These are phyloP conservation scores for Pterophyllum scalare DNA, from an alignment of 2,113 vertebrate genomes.

Conservation along the genomic window DNA sequence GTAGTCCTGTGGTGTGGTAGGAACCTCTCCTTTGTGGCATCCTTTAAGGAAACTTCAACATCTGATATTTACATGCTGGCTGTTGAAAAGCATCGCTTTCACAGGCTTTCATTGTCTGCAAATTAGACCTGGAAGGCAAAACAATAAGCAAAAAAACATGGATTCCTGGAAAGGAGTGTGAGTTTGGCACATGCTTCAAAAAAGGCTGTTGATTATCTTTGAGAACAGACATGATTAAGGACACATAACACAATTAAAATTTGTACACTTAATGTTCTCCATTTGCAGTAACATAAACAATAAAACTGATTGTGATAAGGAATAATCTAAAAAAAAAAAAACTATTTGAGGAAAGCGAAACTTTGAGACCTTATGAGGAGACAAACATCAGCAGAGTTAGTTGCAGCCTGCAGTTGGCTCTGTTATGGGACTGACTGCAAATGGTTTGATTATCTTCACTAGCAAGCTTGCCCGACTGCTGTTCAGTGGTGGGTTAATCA, in stretches of 20 bases:
- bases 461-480: neutral
- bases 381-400: neutral
- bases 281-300: neutral
- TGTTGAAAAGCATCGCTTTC: conserved; percentile 17
- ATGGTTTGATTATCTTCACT: neutral
- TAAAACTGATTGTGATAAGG: neutral
- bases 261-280: neutral
- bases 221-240: neutral
- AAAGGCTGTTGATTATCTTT: neutral
- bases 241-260: neutral
- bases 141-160: conserved; percentile 42
- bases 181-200: conserved; percentile 18
- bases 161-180: conserved; percentile 30
- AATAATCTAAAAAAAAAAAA: neutral
- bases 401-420: no score
- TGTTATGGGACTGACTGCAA: neutral
- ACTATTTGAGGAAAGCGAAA: neutral
- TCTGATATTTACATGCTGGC: conserved; percentile 49
- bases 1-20: neutral
- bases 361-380: neutral
- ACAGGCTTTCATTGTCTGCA: conserved; percentile 23
- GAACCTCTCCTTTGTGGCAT: conserved; percentile 20
- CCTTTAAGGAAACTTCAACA: conserved; percentile 41
- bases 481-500: neutral
- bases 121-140: conserved; percentile 26